Evolutionary conservation across 2,113 vertebrate genomes (phyloP).

Genomic region (Cinclus cinclus): DNA sequence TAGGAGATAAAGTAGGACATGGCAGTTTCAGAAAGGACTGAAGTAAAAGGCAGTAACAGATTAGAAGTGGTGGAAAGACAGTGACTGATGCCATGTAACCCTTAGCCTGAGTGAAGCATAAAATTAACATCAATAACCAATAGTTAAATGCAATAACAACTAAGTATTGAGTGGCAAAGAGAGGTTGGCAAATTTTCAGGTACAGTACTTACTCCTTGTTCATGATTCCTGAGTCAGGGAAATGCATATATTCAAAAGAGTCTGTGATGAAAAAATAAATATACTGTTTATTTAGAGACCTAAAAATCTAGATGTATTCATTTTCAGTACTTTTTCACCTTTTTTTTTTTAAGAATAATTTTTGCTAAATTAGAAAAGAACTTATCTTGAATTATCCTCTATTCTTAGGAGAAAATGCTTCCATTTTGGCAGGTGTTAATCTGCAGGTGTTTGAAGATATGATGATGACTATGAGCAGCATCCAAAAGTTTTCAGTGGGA

Average conservation of each 20-base stretch:
- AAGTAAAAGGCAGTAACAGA: not conserved
- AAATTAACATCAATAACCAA: not conserved
- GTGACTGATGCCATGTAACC: not conserved
- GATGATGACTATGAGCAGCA: not conserved
- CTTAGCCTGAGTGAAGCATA: not conserved
- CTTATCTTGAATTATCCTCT: not conserved
- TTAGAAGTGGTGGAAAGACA: not conserved
- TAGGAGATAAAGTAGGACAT: not conserved
- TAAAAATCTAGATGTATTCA: not conserved
- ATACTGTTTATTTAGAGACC: not conserved
- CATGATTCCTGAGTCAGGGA: not conserved
- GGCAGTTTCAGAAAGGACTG: not conserved
- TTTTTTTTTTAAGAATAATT: not conserved
- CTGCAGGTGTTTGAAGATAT: not conserved
- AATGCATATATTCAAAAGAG: not conserved
- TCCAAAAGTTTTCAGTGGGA: not conserved
- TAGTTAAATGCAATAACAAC: not conserved
- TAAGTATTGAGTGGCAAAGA: not conserved
- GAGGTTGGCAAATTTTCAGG: not conserved
- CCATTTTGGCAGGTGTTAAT: not conserved
- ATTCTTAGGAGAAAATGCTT: not conserved
- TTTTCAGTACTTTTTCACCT: not conserved
- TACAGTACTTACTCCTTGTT: conserved; percentile 23
- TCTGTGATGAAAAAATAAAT: not conserved
- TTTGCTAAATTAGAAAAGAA: not conserved